Conservation (phyloP, 2,113 vertebrate species). For the Paradoxurus hermaphroditus region DNA sequence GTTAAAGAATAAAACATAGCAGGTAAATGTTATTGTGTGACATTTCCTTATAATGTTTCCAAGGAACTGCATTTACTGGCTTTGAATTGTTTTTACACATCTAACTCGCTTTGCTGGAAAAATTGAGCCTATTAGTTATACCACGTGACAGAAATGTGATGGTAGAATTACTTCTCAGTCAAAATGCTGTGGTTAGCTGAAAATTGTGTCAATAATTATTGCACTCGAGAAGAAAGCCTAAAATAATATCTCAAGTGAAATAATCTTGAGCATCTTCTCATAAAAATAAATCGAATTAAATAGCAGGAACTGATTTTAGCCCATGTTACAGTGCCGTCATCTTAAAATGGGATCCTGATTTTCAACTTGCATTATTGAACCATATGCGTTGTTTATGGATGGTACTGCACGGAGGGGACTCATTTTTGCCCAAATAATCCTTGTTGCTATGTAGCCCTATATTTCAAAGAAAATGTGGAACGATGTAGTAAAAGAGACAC, state of each 20-base stretch:
- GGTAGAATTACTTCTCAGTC: conserved; percentile 52
- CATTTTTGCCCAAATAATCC: neutral
- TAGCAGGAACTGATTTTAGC: conserved; percentile 6
- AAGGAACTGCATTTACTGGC: conserved; percentile 59
- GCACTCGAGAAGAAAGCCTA: conserved; percentile 34
- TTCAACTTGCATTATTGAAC: conserved; percentile 38
- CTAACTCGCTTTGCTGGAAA: conserved; percentile 53
- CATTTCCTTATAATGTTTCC: conserved; percentile 72
- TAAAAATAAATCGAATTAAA: conserved; percentile 70
- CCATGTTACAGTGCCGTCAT: conserved; percentile 2
- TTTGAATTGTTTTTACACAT: conserved; percentile 71
- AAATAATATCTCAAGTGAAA: conserved; percentile 57
- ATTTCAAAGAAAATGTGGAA: conserved; percentile 49
- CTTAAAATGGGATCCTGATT: conserved; percentile 42
- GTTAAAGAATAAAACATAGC: conserved; percentile 67
- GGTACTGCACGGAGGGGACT: neutral
- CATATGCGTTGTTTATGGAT: conserved; percentile 29
- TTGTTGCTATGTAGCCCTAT: neutral
- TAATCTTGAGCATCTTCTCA: conserved; percentile 41
- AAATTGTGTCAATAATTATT: conserved; percentile 70
- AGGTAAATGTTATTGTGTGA: conserved; percentile 73
- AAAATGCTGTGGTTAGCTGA: conserved; percentile 63
- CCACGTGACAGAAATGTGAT: conserved; percentile 53
- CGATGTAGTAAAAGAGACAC: neutral
- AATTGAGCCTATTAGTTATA: conserved; percentile 59